Evolutionary conservation across 2,113 vertebrate species (phyloP), one percentile per base, ranked within the genome.

Genomic region (Mystacornis crossleyi): DNA sequence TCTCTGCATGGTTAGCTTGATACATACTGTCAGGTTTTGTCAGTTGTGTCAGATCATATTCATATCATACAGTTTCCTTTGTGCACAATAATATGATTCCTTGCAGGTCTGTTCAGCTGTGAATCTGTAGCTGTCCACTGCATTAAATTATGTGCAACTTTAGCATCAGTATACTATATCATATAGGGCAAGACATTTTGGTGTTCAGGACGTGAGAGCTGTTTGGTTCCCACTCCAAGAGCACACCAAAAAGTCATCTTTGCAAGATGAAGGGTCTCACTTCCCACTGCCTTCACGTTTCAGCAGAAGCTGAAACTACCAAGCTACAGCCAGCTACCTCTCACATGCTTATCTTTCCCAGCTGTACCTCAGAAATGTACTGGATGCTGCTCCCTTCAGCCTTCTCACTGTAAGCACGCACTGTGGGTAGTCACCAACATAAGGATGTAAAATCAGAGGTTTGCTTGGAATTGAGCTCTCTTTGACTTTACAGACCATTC

Each of bases 11-110:
- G 86, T 93, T 90, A 94, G 21, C 29, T 93, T 95, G 94, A 97
- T 91, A 54, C 50, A 38, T 64, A 54, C 78, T 96, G 94, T 85
- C 96, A 96, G 91, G 53, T 92, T 97, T 90, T 92, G 60, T 95
- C 60, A 31, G 80, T 82, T 90, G 81, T 97, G 91, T 97, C 93
- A 96, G 81, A 70, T 93, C 42, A 1, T 50, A 87, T 94, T 96
- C 86, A 64, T 72, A 89, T 96, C 93, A 95, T 42, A 54, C 14
- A 18, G 47, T 45, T 90, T 91, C 81, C 81, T 89, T 66, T 82
- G 83, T 57, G 74, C 54, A 62, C 50, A 69, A 51, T 58, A 79
- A 62, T 47, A 58, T 9, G 87, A 87, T 73, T 85, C 81, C 82
- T 91, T 75, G 50, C 66, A 42, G 62, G 25, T 77, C 81, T 75